A percentile compares a stretch with the other conserved stretches of the same genome.
Conservation (phyloP, 1,140 invertebrate genomes). For the Drosophila tani region DNA sequence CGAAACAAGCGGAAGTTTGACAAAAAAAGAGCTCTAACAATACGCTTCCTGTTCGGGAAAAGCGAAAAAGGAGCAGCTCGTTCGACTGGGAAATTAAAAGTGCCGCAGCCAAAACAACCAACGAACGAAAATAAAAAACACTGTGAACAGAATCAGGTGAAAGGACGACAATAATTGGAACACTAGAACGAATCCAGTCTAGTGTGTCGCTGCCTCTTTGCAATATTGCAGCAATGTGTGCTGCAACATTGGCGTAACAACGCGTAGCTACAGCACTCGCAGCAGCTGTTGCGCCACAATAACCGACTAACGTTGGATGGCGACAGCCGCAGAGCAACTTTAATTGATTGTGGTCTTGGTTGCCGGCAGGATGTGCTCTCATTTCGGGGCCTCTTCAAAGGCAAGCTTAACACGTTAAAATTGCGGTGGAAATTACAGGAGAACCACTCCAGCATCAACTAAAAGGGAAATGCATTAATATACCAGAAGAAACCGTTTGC, state of each 20-base stretch:
- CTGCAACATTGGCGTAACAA: slow-evolving; percentile 10
- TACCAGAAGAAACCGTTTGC: not conserved
- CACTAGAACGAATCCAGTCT: slow-evolving; percentile 40
- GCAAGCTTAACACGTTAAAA: not conserved
- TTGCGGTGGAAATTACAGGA: slow-evolving; percentile 16
- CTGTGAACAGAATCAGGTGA: slow-evolving; percentile 42
- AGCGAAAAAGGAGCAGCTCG: slow-evolving; percentile 14
- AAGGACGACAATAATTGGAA: slow-evolving; percentile 68
- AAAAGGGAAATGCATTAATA: not conserved
- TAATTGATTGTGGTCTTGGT: slow-evolving; percentile 46
- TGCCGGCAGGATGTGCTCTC: slow-evolving; percentile 18
- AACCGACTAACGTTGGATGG: slow-evolving; percentile 35
- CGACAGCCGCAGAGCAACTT: slow-evolving; percentile 44
- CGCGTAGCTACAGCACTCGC: slow-evolving; percentile 7
- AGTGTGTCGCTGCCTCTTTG: slow-evolving; percentile 22
- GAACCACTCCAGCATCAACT: not conserved
- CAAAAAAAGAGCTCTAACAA: slow-evolving; percentile 57
- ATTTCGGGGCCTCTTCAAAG: slow-evolving; percentile 1
- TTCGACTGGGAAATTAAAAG: slow-evolving; percentile 60
- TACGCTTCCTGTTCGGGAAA: slow-evolving; percentile 44
- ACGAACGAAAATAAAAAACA: slow-evolving; percentile 6
- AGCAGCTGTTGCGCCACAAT: slow-evolving; percentile 43
- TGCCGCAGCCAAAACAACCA: slow-evolving; percentile 36
- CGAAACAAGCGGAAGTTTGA: slow-evolving; percentile 53
- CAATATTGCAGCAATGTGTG: slow-evolving; percentile 29